These are phyloP conservation scores for Anthonomus grandis DNA, from an alignment of 1,140 invertebrate species.

Conservation along the genomic window DNA sequence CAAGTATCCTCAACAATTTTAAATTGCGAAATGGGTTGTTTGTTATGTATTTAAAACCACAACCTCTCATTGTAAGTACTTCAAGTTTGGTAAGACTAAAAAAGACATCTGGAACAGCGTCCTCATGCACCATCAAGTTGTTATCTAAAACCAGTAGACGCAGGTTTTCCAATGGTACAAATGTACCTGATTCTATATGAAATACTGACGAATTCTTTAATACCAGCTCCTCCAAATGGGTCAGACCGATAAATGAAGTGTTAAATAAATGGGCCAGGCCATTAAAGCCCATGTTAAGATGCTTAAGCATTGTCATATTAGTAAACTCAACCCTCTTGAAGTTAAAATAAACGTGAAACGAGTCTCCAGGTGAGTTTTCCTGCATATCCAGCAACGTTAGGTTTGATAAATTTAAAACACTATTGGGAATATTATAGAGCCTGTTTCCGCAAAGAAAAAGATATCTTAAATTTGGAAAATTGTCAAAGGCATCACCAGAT, in stretches of 20 bases:
- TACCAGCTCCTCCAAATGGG: constrained; percentile 49
- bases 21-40: constrained; percentile 53
- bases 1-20: constrained; percentile 51
- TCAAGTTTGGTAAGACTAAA: constrained; percentile 52
- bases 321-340: constrained; percentile 44
- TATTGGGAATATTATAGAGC: constrained; percentile 50
- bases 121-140: constrained; percentile 47
- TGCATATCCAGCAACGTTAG: constrained; percentile 52
- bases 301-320: constrained; percentile 35
- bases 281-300: constrained; percentile 50
- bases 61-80: constrained; percentile 51
- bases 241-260: constrained; percentile 51
- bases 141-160: constrained; percentile 54
- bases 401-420: constrained; percentile 47
- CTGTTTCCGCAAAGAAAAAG: constrained; percentile 52
- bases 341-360: constrained; percentile 51
- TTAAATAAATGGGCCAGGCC: constrained; percentile 50
- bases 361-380: constrained; percentile 47
- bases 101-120: constrained; percentile 48
- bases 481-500: constrained; percentile 44
- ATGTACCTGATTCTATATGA: constrained; percentile 49
- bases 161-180: constrained; percentile 48
- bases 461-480: constrained; percentile 51
- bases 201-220: constrained; percentile 54
- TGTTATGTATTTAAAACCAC: constrained; percentile 50